Evolutionary conservation across 2,113 vertebrate genomes (phyloP).

Genomic region (Murina feae): DNA sequence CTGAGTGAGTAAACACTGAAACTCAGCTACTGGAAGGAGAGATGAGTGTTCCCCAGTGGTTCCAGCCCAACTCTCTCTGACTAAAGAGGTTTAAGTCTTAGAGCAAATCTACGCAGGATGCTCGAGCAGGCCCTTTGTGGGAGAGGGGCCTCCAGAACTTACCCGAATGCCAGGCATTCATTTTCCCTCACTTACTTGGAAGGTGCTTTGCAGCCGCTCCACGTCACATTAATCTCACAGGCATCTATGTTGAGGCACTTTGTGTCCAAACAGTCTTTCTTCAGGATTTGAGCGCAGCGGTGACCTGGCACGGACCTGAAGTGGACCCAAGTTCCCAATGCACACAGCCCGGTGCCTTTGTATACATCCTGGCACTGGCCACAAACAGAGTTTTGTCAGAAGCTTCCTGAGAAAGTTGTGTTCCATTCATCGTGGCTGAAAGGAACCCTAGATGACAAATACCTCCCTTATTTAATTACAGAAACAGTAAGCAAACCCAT

Average conservation of each 20-base stretch:
- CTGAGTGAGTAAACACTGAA: background rate
- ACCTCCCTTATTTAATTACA: constrained; percentile 64
- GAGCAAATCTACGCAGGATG: background rate
- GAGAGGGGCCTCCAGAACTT: background rate
- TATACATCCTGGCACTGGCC: constrained; percentile 42
- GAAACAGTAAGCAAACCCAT: constrained; percentile 54
- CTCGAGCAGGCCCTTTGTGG: background rate
- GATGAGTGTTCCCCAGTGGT: background rate
- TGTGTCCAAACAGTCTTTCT: constrained; percentile 40
- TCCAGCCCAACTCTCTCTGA: background rate
- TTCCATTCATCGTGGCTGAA: constrained; percentile 55
- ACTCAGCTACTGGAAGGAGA: background rate
- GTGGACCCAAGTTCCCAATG: background rate
- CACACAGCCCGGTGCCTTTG: background rate
- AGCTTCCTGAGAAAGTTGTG: constrained; percentile 71
- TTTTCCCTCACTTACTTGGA: background rate
- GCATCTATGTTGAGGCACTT: background rate
- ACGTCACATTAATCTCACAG: background rate
- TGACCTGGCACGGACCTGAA: constrained; percentile 37
- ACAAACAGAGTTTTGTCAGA: constrained; percentile 65
- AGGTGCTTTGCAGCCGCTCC: background rate
- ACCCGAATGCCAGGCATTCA: background rate
- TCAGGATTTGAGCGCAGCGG: background rate
- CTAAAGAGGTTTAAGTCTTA: background rate
- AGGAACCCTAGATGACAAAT: constrained; percentile 51